Evolutionary conservation across 2,888 invertebrate species (phyloP), one percentile per base, ranked within the genome.

Genomic region (Netelia inedita): DNA sequence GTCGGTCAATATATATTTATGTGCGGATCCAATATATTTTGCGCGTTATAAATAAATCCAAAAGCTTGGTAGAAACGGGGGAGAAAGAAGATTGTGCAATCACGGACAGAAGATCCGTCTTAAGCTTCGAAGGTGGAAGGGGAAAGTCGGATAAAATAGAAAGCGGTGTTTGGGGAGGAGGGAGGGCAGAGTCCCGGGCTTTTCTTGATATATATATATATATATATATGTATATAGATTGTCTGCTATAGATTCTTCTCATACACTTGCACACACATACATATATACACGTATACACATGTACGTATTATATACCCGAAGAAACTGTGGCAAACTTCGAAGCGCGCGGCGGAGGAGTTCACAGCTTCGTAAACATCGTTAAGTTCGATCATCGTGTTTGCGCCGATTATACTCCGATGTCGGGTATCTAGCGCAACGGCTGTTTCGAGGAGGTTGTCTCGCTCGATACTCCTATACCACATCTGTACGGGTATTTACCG

Each of bases 281-380:
- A 16, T 71, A 23, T 16, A 61, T 3, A 57, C 28, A 50, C 5
- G 16, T 11, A 65, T 19, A 55, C 9, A 55, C 16, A 53, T 53
- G 19, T 19, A 19, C 10, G 19, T 1, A 19, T 14, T 57, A 21
- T 10, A 53, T 21, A 63, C 21, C 43, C 46, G 74, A 69, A 74
- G 79, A 79, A 74, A 71, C 83, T 79, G 65, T 74, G 69, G 83
- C 69, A 74, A 83, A 83, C 83, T 84, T 75, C 46, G 74, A 74
- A 73, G 35, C 73, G 50, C n/a, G 55, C 65, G 65, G 61, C 55
- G 41, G 50, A 41, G 35, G 74, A 73, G 66, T 78, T 79, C 76
- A 68, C 72, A 65, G 83, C 83, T 85, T 82, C 72, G 85, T 85
- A 87, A 87, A 87, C 85, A 87, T 85, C 85, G 87, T 85, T 83